Evolutionary conservation across 2,888 invertebrate species (phyloP), one percentile per base, ranked within the genome.

Genomic region (Asteroscopus sphinx): DNA sequence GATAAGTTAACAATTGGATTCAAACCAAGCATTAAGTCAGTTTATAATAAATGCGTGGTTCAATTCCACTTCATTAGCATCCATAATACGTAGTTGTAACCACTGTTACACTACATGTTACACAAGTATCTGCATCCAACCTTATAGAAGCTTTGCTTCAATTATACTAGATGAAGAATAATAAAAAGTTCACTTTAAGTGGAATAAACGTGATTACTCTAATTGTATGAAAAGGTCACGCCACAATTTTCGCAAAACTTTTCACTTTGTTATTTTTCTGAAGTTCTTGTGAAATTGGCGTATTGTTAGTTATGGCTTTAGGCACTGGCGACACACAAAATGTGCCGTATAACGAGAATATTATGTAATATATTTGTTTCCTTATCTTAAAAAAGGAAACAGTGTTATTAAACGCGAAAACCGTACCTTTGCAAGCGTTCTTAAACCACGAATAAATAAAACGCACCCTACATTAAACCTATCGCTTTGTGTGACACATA

Each of bases 91-190:
- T 17, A 1, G 42, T 52, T 42, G 59, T 11, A 35, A n/a, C 17
- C 44, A 12, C 17, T 44, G 66, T 36, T 21, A 15, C 67, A 46
- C 46, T 52, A 42, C 63, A 51, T 30, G 53, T 35, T 60, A 37
- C 63, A 60, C 15, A 51, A 37, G 16, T 21, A 53, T 39, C 48
- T 42, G 46, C 32, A n/a, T n/a, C 69, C 42, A 69, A 46, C 33
- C 68, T 64, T 53, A 53, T 16, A 52, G 60, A 72, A 65, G 73
- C 70, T 52, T 65, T 51, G 66, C 62, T 58, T 53, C 68, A 56
- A 53, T 57, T 44, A 45, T 58, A 65, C 64, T 28, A 53, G 41
- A 41, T 47, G 54, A 57, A 52, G 49, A 49, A 55, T 57, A 60
- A 57, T 37, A 57, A 49, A 40, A 61, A 53, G 51, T 60, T 61